Percentiles rank a stretch among this genome's conserved stretches.
phyloP scores from a whole-genome alignment of 2,113 vertebrate species.

The Pseudopipra pipra region DNA sequence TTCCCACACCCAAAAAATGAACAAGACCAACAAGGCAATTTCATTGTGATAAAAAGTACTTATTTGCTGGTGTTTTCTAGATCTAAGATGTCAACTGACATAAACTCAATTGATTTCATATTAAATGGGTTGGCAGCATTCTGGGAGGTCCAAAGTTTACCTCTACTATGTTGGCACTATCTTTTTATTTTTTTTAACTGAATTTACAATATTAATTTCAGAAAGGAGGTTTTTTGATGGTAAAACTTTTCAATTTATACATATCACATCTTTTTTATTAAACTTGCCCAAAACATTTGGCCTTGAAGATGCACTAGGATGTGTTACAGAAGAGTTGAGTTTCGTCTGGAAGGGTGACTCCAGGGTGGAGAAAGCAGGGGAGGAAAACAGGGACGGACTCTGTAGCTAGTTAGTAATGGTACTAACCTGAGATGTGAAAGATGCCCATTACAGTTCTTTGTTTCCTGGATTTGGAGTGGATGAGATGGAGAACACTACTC shows the following conservation, averaged over 20 bases:
- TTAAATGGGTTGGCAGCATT: neutral
- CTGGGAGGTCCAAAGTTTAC: neutral
- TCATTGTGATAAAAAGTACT: neutral
- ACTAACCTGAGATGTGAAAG: neutral
- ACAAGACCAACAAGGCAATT: neutral
- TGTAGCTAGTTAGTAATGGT: neutral
- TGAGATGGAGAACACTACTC: neutral
- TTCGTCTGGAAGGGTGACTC: neutral
- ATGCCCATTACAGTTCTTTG: neutral
- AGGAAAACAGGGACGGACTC: neutral
- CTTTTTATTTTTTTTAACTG: neutral
- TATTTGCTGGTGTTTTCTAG: neutral
- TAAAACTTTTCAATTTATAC: neutral
- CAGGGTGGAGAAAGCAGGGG: neutral
- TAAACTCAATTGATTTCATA: neutral
- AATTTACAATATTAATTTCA: neutral
- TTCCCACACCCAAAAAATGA: neutral
- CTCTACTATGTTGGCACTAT: neutral
- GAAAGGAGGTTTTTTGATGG: neutral
- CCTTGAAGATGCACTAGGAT: neutral
- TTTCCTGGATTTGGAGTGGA: neutral
- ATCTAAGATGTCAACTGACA: neutral
- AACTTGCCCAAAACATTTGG: neutral
- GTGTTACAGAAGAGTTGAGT: neutral
- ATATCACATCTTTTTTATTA: neutral